phyloP scores from a whole-genome alignment of 2,797 vertebrate genomes.

The Tapirus indicus region DNA sequence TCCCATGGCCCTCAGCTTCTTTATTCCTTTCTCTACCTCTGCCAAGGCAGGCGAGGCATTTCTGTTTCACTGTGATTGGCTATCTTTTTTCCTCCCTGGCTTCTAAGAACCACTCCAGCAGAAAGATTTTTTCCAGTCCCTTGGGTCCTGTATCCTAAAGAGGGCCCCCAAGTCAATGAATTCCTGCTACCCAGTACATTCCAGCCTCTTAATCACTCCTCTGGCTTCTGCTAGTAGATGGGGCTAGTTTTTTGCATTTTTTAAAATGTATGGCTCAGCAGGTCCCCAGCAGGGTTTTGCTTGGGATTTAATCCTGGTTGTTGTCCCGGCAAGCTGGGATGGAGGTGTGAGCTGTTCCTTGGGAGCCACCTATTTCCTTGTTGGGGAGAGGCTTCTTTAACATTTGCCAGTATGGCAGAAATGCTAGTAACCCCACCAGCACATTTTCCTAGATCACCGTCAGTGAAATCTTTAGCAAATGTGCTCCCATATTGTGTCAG shows the following conservation, averaged over 20 bases:
- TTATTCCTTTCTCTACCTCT: background rate
- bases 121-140: background rate
- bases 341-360: background rate
- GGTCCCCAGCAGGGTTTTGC: background rate
- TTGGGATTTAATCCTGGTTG: background rate
- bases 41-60: background rate
- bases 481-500: background rate
- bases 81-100: rapidly evolving
- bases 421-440: background rate
- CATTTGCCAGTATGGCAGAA: background rate
- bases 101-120: background rate
- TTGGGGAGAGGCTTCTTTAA: background rate
- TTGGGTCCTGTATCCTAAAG: background rate
- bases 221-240: background rate
- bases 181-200: background rate
- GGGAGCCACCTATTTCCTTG: background rate
- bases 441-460: background rate
- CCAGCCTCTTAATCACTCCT: background rate
- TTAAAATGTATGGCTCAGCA: background rate
- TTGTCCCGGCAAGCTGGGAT: background rate
- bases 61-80: background rate
- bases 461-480: background rate
- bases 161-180: background rate
- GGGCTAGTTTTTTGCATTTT: background rate
- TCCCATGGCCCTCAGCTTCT: background rate